Percentiles rank a stretch among this genome's conserved stretches.
These are phyloP conservation scores for Ochotona princeps DNA, from an alignment of 2,113 vertebrate species.

Conservation along the genomic window DNA sequence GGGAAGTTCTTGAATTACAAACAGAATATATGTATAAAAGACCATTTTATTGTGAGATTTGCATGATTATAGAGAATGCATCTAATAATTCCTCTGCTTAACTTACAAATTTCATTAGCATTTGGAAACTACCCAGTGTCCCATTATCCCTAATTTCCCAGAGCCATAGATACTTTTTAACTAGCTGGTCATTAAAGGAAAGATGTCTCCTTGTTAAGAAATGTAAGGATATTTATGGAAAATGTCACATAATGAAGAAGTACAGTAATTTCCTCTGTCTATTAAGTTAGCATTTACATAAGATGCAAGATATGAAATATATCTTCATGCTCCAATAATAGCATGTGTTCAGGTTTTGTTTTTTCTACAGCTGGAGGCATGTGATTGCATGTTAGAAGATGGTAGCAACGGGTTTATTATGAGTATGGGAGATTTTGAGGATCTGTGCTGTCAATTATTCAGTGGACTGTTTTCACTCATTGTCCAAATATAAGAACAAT, in stretches of 20 bases:
- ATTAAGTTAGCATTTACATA: constrained; percentile 41
- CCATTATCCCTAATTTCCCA: constrained; percentile 79
- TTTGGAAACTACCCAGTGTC: constrained; percentile 64
- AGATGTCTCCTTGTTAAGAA: constrained; percentile 72
- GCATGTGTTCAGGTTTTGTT: not conserved
- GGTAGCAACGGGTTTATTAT: not conserved
- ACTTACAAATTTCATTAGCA: constrained; percentile 81
- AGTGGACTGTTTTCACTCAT: not conserved
- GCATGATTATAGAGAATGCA: constrained; percentile 60
- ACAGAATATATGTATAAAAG: constrained; percentile 74
- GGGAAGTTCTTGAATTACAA: constrained; percentile 73
- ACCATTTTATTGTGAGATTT: constrained; percentile 80
- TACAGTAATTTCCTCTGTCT: constrained; percentile 39
- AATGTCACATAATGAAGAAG: constrained; percentile 54
- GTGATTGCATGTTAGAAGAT: not conserved
- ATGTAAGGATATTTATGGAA: constrained; percentile 51
- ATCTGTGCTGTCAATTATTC: not conserved
- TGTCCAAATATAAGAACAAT: constrained; percentile 19
- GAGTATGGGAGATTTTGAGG: not conserved
- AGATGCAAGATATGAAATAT: not conserved
- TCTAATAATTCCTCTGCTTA: constrained; percentile 79
- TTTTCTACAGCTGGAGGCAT: not conserved
- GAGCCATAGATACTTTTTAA: constrained; percentile 59
- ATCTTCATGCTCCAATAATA: not conserved
- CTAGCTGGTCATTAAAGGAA: constrained; percentile 65